Base-by-base conservation (phyloP, 2,113 vertebrate species). In the Progne subis region DNA sequence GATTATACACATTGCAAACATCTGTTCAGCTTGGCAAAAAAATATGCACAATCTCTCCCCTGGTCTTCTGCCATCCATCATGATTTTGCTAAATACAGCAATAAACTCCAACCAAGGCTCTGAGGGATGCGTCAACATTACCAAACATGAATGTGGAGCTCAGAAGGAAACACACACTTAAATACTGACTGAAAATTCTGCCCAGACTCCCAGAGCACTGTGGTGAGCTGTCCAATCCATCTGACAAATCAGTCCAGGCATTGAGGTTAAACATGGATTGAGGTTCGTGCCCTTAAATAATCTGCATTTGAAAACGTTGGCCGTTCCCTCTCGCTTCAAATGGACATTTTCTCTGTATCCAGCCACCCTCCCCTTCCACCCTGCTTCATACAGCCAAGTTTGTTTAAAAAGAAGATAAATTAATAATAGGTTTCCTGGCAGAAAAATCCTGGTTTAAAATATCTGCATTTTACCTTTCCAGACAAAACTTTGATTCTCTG, bases 261-360 rank as follows among this genome's bases (percentile, higher is more conserved):
- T 8, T 85, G 70, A 85, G 90, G 84, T 74, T 91, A 95, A 95
- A 89, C 75, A 87, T 14, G 70, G 86, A 94, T 63, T 92, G 87
- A 90, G 26, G 50, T 72, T 91, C 2, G 0, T 69, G 59, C 39
- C 55, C 67, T 85, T 61, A 76, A 75, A 61, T 81, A 86, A 69
- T 47, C 57, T 65, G 31, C 63, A 24, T 80, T 59, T 74, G 43
- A 70, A 91, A 91, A 52, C 0, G 0, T 2, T 64, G 57, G 31
- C 31, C 32, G 37, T 44, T 86, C 50, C 31, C 43, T 74, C 77
- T 85, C 0, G 0, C 55, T 72, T 75, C 44, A 81, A 67, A 72
- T 4, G 71, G 12, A 44, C 7, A 9, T 67, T 74, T 92, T 61
- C 56, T 81, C 29, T 17, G 32, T 23, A 46, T 59, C 41, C 56